A percentile compares a stretch with the other conserved stretches of the same genome.
These are phyloP conservation scores for Zoanthus solanderi DNA, from an alignment of 92 coral and sea anemone species.

Conservation along the genomic window DNA sequence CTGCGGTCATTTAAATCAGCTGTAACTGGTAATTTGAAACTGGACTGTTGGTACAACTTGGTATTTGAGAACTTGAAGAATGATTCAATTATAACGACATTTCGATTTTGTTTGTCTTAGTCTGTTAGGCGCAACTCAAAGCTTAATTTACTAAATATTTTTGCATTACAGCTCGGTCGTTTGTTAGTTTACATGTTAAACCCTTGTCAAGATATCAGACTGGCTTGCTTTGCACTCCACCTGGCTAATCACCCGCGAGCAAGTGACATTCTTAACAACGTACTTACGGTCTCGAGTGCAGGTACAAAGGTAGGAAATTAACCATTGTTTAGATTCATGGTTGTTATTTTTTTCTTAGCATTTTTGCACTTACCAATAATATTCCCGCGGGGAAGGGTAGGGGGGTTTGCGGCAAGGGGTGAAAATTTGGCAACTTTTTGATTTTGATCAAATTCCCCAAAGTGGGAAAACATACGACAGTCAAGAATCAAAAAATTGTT, in stretches of 20 bases:
- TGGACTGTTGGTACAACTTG: too few species aligned
- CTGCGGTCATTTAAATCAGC: too few species aligned
- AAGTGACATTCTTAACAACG: conserved; percentile 67
- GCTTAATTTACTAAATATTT: background rate
- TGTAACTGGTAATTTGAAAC: too few species aligned
- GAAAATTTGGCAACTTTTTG: too few species aligned
- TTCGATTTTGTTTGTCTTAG: too few species aligned
- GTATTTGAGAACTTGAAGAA: too few species aligned
- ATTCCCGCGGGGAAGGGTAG: background rate
- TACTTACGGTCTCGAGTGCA: conserved; percentile 71
- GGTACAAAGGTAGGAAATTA: conserved; percentile 82
- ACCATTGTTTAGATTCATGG: background rate
- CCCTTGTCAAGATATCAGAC: conserved; percentile 69
- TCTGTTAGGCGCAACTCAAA: too few species aligned
- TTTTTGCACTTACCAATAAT: background rate
- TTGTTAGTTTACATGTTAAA: conserved; percentile 80
- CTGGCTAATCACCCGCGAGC: conserved; percentile 78
- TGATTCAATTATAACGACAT: too few species aligned
- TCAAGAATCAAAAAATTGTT: too few species aligned
- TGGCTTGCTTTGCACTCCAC: conserved; percentile 81
- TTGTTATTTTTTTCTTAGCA: background rate
- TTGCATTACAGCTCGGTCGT: conserved; percentile 71
- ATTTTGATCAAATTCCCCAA: too few species aligned
- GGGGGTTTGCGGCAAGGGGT: too few species aligned
- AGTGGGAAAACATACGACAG: too few species aligned